Evolutionary conservation across 2,113 vertebrate genomes (phyloP), one percentile per base, ranked within the genome.

Genomic region (Octodon degus): DNA sequence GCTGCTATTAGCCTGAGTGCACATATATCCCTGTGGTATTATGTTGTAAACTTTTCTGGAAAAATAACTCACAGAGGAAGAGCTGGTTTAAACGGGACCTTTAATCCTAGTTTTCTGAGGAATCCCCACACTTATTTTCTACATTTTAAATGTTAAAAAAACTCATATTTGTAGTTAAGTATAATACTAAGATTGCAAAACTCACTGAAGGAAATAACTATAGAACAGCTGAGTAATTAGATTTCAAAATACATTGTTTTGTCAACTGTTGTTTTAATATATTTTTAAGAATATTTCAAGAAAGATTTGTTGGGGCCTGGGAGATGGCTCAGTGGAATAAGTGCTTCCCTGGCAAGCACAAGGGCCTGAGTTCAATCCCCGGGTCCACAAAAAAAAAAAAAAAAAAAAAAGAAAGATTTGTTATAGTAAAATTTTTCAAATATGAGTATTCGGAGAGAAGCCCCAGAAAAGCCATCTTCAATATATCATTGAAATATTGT

Each of bases 61-160:
- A 24, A 62, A 62, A 62, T 62, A 25, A 22, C 60, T 62, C 7
- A 7, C 19, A 62, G 22, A 55, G 55, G 55, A 55, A 24, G 8
- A 24, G 22, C 60, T 25, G 7, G 22, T 22, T 25, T 22, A 22
- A 62, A 62, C 8, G 2, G 22, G 22, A 62, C 60, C 22, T 62
- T 5, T 24, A 62, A 62, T 62, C 60, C 60, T 24, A 62, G 20
- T 6, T 62, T 62, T 24, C 55, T 25, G 60, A 62, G 22, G 22
- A 62, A 62, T 62, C 0, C 17, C 5, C 22, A 62, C 60, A 62
- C 22, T 62, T 25, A 70, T 77, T 27, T 65, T 40, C 7, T 76
- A n/a, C 30, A 55, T 76, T 34, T 70, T 93, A 10, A 65, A n/a
- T 4, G 76, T 96, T 89, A 96, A 37, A 76, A 76, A 74, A 27